Conservation (phyloP, 2,113 vertebrate genomes). For the Brachypteracias leptosomus region DNA sequence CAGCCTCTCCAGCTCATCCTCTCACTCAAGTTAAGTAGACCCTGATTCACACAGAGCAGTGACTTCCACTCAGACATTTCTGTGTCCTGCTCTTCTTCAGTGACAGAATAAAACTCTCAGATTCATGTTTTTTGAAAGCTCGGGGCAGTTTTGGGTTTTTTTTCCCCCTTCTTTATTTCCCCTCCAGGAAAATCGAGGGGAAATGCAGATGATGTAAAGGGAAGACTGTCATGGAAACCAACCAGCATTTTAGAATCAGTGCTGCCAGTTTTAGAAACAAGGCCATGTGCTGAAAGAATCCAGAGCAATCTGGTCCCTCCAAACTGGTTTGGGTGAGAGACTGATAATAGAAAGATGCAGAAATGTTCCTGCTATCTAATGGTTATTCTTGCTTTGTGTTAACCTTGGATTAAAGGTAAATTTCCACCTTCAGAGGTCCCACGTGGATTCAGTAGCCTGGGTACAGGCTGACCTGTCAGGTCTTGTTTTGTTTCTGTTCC, state of each 20-base stretch:
- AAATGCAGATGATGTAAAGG: background rate
- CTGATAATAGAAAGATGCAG: background rate
- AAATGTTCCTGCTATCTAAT: background rate
- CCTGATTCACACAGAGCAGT: background rate
- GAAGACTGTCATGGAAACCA: constrained; percentile 28
- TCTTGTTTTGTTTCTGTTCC: background rate
- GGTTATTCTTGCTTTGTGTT: background rate
- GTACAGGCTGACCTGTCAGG: background rate
- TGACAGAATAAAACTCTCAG: background rate
- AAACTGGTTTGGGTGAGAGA: background rate
- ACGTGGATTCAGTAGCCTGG: background rate
- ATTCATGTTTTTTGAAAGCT: background rate
- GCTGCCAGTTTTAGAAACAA: constrained; percentile 10
- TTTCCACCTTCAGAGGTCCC: background rate
- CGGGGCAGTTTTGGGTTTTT: no score
- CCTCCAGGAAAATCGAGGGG: background rate
- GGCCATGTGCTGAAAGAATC: background rate
- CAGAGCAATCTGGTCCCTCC: constrained; percentile 20
- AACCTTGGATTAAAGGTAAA: background rate
- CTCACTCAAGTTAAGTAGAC: background rate
- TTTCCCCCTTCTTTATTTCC: background rate
- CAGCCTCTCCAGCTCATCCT: background rate
- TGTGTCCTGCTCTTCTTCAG: background rate
- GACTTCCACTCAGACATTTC: background rate
- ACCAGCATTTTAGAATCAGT: background rate